Evolutionary conservation across 2,888 invertebrate species (phyloP), one percentile per base, ranked within the genome.

Genomic region (Shargacucullia verbasci): DNA sequence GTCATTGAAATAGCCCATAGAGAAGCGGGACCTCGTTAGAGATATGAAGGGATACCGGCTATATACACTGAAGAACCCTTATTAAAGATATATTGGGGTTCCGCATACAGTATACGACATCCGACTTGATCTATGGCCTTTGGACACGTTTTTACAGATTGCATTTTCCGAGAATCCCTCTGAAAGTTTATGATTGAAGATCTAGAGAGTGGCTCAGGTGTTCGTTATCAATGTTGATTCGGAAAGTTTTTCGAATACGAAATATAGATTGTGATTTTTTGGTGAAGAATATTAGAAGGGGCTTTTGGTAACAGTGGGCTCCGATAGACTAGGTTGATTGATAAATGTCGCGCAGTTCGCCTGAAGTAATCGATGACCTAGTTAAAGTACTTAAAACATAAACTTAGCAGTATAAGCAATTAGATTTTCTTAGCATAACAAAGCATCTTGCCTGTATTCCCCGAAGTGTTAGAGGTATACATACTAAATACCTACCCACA

Each of bases 81-180:
- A 77, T 66, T 74, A 60, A 70, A 68, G 57, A 77, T 70, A 75
- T 76, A 75, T 75, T 52, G 54, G 63, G 74, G 74, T 59, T 25
- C 52, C 59, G 39, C 35, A 70, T 60, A 61, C 43, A 59, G 50
- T 65, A 56, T 50, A 50, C 54, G 54, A 48, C 46, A 49, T 39
- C 44, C 39, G 13, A 44, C 48, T 49, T 67, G 74, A 74, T 70
- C 58, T 73, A 73, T 50, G 54, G 49, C 46, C 53, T 27, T 11
- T 13, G 52, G 56, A 31, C 44, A 40, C 37, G 56, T 61, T 66
- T 59, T 45, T 37, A 39, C 39, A 66, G 58, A 61, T 70, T 73
- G 54, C 59, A 55, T 56, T 69, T 76, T 59, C 60, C 14, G 53
- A 47, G 41, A 15, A 9, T n/a, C 40, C 11, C 5, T n/a, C 27